phyloP scores from a whole-genome alignment of 35 echinoderm and acorn worm species.

The Strongylocentrotus purpuratus region DNA sequence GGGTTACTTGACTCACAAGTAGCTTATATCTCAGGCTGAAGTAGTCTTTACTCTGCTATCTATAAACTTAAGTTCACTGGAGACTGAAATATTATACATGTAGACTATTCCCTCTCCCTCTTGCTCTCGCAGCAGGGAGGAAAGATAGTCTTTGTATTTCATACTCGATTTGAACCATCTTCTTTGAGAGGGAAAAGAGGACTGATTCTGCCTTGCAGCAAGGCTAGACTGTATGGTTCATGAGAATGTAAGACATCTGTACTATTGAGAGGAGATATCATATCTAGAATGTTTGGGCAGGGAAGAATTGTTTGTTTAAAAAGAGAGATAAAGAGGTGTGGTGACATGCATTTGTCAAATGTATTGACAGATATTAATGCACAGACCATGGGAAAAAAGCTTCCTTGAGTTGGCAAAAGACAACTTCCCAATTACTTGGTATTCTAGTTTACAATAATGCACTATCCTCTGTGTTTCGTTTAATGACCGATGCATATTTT shows the following conservation, averaged over 20 bases:
- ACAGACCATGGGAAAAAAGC: no score
- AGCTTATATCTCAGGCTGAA: not conserved
- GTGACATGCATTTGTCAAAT: no score
- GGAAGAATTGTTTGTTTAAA: conserved; percentile 12
- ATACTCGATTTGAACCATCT: not conserved
- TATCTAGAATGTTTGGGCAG: not conserved
- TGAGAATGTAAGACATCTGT: not conserved
- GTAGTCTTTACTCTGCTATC: not conserved
- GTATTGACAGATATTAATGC: no score
- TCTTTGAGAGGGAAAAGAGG: not conserved
- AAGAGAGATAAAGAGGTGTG: not conserved
- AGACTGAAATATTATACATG: no score
- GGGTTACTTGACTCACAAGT: not conserved
- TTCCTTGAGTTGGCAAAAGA: no score
- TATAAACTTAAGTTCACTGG: no score
- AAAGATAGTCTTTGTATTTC: not conserved
- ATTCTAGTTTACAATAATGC: no score
- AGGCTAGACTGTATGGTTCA: not conserved
- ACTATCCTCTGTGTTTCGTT: no score
- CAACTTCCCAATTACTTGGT: no score
- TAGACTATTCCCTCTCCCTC: not conserved
- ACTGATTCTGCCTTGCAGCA: not conserved
- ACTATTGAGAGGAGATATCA: not conserved
- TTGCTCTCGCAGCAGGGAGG: not conserved
- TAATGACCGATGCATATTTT: no score